Base-by-base conservation (phyloP, 2,113 vertebrate species). In the Mus spicilegus region DNA sequence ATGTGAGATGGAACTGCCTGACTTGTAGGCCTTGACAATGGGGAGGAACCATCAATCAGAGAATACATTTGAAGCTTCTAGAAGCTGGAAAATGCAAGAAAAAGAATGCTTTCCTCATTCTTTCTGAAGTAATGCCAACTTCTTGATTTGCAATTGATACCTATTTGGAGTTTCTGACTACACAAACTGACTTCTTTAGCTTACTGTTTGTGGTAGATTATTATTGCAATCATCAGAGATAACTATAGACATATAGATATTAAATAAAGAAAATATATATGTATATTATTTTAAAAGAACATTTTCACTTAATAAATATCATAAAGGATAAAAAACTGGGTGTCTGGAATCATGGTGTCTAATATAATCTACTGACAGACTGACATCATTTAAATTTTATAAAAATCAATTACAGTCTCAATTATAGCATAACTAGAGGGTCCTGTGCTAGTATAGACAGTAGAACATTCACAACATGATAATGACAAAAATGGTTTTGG, bases 381-480 rank as follows among this genome's bases (percentile, higher is more conserved):
- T 69, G n/a, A 30, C 61, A 17, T 65, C 75, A n/a, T 49, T 92
- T 96, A 58, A 82, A 46, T 88, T 89, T 56, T 86, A 89, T 63
- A 76, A 76, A 42, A 65, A 36, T 86, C 36, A 87, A 28, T 73
- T 85, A 46, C 61, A 89, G 72, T 81, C 1, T 67, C 39, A 17
- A 17, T 54, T 56, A n/a, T 63, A 6, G 24, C 63, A 28, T 65
- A 20, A 4, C 49, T 90, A 58, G n/a, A 67, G 63, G 8, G 24
- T 58, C 4, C 6, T 39, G 0, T 49, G 24, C 20, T 63, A 46
- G 56, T 9, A 12, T 0, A 61, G 26, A 70, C 22, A 58, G 7
- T 3, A 24, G 28, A 78, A 61, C 13, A 30, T 69, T 61, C 46
- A 8, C 2, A 51, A 36, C 0, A 13, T 17, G 86, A 46, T 5